These are phyloP conservation scores for Hemithea aestivaria DNA, from an alignment of 2,888 invertebrate species.

Conservation along the genomic window DNA sequence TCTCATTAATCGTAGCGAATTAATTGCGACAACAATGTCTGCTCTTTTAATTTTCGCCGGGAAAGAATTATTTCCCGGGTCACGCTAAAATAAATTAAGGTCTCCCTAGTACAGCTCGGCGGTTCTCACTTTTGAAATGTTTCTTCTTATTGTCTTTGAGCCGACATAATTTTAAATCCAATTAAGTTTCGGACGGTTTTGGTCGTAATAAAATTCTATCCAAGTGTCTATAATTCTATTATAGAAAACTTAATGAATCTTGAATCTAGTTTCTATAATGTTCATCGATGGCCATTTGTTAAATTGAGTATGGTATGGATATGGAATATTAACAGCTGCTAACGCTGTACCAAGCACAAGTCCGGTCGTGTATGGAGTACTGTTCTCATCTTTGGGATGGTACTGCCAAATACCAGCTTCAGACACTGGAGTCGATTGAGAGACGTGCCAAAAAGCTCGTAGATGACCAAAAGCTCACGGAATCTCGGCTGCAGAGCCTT, in stretches of 20 bases:
- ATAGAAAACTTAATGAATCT: not conserved
- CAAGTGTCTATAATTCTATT: slow-evolving; percentile 3
- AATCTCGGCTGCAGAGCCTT: too few relatives aligned
- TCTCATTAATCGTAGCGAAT: slow-evolving; percentile 48
- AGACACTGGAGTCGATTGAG: too few relatives aligned
- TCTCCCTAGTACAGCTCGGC: slow-evolving; percentile 23
- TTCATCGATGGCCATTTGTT: too few relatives aligned
- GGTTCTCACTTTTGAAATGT: slow-evolving; percentile 28
- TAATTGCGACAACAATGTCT: slow-evolving; percentile 39
- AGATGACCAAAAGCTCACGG: too few relatives aligned
- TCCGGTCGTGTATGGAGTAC: too few relatives aligned
- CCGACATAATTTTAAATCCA: slow-evolving; percentile 27
- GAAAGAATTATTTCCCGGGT: slow-evolving; percentile 32
- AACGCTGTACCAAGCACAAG: too few relatives aligned
- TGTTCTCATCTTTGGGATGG: too few relatives aligned
- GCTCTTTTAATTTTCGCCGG: slow-evolving; percentile 33
- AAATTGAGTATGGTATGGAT: too few relatives aligned
- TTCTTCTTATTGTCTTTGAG: slow-evolving; percentile 25
- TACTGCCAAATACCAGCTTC: too few relatives aligned
- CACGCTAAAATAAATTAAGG: slow-evolving; percentile 41
- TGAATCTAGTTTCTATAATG: too few relatives aligned
- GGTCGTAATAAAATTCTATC: slow-evolving; percentile 6
- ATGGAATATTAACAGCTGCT: too few relatives aligned
- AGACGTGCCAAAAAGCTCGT: too few relatives aligned
- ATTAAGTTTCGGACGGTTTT: slow-evolving; percentile 18